phyloP scores from a whole-genome alignment of 2,888 invertebrate genomes.

The Flexamia atlantica region DNA sequence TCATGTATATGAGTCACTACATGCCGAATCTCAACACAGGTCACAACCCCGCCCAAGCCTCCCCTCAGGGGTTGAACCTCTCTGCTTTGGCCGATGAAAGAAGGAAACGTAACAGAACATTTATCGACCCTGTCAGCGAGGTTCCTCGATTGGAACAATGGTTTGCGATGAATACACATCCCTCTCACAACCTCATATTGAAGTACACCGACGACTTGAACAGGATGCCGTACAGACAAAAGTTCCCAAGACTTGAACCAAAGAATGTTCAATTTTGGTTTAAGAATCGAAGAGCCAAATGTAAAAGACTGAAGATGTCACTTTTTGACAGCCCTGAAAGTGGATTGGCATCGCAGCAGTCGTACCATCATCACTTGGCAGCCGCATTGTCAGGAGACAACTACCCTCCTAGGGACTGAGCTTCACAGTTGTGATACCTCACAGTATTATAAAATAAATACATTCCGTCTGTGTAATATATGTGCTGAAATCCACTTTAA shows the following conservation, averaged over 20 bases:
- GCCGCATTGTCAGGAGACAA: constrained; percentile 67
- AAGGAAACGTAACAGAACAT: constrained; percentile 97
- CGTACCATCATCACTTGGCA: constrained; percentile 67
- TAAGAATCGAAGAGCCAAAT: constrained; percentile 98
- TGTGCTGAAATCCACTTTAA: background rate
- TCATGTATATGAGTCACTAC: constrained; percentile 95
- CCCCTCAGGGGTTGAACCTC: constrained; percentile 71
- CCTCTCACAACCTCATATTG: constrained; percentile 97
- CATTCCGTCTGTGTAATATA: constrained; percentile 46
- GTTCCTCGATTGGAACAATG: constrained; percentile 96
- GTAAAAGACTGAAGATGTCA: constrained; percentile 96
- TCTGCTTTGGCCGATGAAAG: constrained; percentile 82
- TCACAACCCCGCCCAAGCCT: constrained; percentile 77
- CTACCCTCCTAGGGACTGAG: constrained; percentile 65
- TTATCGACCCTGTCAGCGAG: constrained; percentile 99
- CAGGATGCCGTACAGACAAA: constrained; percentile 97
- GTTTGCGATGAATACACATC: constrained; percentile 99
- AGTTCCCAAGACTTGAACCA: constrained; percentile 98
- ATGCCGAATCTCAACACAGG: constrained; percentile 81
- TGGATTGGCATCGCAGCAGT: constrained; percentile 64
- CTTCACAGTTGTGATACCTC: constrained; percentile 1
- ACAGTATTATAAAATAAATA: constrained; percentile 45
- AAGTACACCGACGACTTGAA: constrained; percentile 99
- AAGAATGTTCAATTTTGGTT: constrained; percentile 99
- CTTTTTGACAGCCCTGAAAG: constrained; percentile 80